Evolutionary conservation across 1,140 invertebrate genomes (phyloP).

Genomic region (Caenorhabditis tropicalis): DNA sequence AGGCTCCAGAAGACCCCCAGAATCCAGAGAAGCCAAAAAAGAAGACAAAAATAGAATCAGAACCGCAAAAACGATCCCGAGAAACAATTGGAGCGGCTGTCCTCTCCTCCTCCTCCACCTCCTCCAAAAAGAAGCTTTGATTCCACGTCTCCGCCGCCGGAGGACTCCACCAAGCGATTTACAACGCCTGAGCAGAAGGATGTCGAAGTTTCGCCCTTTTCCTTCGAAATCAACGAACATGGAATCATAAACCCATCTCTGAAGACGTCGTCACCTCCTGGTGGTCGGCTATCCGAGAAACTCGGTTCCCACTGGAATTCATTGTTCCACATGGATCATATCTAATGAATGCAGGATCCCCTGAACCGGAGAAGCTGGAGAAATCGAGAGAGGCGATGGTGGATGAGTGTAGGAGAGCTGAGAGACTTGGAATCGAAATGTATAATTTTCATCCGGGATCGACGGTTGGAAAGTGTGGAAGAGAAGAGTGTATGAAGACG

Average conservation of each 20-base stretch:
- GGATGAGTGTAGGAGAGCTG: constrained; percentile 75
- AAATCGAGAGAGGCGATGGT: constrained; percentile 74
- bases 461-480: constrained; percentile 72
- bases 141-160: constrained; percentile 73
- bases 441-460: constrained; percentile 77
- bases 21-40: too few species aligned
- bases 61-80: too few species aligned
- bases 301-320: constrained; percentile 59
- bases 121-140: constrained; percentile 76
- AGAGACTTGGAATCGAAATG: constrained; percentile 74
- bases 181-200: constrained; percentile 68
- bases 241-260: constrained; percentile 74
- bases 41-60: too few species aligned
- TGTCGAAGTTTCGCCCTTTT: constrained; percentile 75
- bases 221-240: constrained; percentile 74
- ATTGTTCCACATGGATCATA: constrained; percentile 76
- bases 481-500: constrained; percentile 73
- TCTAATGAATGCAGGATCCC: constrained; percentile 75
- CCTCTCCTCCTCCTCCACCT: too few species aligned
- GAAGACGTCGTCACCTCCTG: constrained; percentile 72
- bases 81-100: too few species aligned
- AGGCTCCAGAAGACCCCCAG: neutral
- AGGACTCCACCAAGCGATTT: constrained; percentile 67
- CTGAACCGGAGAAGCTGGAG: constrained; percentile 72
- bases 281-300: constrained; percentile 65